A percentile compares a stretch with the other conserved stretches of the same genome.
These are phyloP conservation scores for Chionis minor DNA, from an alignment of 2,113 vertebrate species.

Conservation along the genomic window DNA sequence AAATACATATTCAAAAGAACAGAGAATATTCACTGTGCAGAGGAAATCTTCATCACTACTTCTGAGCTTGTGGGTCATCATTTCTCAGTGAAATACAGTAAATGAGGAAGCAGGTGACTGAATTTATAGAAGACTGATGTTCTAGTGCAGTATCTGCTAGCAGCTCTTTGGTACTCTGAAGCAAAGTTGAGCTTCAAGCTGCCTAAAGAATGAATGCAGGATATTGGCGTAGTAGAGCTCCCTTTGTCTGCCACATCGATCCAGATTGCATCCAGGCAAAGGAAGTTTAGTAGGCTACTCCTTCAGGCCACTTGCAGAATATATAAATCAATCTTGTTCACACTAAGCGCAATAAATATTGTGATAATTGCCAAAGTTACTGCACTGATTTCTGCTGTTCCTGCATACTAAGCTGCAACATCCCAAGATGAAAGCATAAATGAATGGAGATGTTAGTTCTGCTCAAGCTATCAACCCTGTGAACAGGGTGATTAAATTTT, in stretches of 20 bases:
- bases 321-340: not conserved
- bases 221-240: not conserved
- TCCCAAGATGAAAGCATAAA: not conserved
- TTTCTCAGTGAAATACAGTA: not conserved
- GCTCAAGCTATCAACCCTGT: not conserved
- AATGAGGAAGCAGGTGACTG: not conserved
- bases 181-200: not conserved
- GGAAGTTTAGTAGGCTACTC: not conserved
- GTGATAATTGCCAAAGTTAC: not conserved
- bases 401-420: not conserved
- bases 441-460: not conserved
- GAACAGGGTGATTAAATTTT: not conserved
- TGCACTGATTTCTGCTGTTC: not conserved
- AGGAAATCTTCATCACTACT: not conserved
- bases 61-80: not conserved
- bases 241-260: not conserved
- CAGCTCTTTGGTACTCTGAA: not conserved
- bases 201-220: not conserved
- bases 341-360: not conserved
- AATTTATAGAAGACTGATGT: not conserved
- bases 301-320: not conserved
- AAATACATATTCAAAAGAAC: not conserved
- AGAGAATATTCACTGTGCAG: not conserved
- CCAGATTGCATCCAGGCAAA: not conserved
- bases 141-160: not conserved